Conservation (phyloP, 2,888 invertebrate genomes). For the Furcula furcula region DNA sequence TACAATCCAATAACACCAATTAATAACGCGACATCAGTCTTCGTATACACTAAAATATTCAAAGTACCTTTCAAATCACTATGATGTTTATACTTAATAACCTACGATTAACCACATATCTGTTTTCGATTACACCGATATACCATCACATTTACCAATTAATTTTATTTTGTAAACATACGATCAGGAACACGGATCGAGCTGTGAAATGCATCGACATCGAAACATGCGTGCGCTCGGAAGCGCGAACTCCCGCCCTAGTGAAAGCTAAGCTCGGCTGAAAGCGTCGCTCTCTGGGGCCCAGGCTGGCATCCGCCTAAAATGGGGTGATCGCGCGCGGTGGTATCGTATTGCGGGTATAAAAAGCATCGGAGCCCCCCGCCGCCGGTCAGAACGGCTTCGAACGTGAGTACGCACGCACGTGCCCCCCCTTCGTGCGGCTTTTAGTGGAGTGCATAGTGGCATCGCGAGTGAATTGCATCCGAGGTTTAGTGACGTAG, state of each 20-base stretch:
- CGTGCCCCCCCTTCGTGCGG: conserved; percentile 52
- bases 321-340: conserved; percentile 76
- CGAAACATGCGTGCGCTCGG: conserved; percentile 11
- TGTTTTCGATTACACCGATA: conserved; percentile 26
- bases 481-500: conserved; percentile 47
- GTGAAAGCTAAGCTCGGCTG: conserved; percentile 79
- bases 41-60: no score
- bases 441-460: conserved; percentile 57
- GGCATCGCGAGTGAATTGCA: conserved; percentile 38
- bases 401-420: conserved; percentile 92
- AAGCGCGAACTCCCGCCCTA: conserved; percentile 48
- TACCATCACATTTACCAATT: conserved; percentile 16
- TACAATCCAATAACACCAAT: no score
- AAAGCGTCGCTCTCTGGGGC: conserved; percentile 69
- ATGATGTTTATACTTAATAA: neutral
- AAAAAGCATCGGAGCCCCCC: conserved; percentile 86
- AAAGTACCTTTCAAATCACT: neutral
- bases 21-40: no score
- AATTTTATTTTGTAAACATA: conserved; percentile 39
- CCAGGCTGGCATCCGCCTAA: conserved; percentile 76
- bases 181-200: conserved; percentile 11
- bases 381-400: conserved; percentile 97
- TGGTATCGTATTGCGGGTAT: conserved; percentile 91
- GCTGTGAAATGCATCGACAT: conserved; percentile 18
- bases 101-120: conserved; percentile 4